Percentiles rank a stretch among this genome's conserved stretches.
phyloP scores from a whole-genome alignment of 2,113 vertebrate genomes.

The Python bivittatus region DNA sequence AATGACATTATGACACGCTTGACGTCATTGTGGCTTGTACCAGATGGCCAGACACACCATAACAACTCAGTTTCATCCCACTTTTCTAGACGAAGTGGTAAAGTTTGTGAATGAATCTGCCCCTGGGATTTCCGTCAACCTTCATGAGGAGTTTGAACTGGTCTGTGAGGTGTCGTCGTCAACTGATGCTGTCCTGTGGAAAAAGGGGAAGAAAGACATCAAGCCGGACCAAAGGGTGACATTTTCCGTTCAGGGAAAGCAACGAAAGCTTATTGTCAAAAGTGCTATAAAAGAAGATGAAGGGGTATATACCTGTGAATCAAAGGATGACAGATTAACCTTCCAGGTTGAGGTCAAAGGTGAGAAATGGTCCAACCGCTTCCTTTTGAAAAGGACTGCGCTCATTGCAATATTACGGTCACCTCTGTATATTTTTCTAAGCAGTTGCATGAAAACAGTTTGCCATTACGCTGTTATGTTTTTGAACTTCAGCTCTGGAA shows the following conservation, averaged over 20 bases:
- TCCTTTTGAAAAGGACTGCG: not conserved
- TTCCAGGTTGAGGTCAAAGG: constrained; percentile 69
- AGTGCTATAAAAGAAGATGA: constrained; percentile 53
- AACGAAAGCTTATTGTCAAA: constrained; percentile 57
- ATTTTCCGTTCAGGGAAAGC: constrained; percentile 45
- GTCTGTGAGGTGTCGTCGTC: constrained; percentile 80
- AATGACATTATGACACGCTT: not conserved
- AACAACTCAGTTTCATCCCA: not conserved
- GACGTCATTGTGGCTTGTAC: not conserved
- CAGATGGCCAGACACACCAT: not conserved
- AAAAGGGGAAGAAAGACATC: constrained; percentile 70
- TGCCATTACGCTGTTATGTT: not conserved
- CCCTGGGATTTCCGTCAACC: constrained; percentile 62
- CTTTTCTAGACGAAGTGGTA: constrained; percentile 52
- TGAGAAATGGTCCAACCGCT: constrained; percentile 13
- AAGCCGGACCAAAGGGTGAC: constrained; percentile 63
- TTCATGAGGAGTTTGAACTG: constrained; percentile 81
- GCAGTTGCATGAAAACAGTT: not conserved
- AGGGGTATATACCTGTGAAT: constrained; percentile 65
- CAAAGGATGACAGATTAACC: constrained; percentile 29
- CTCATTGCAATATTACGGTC: not conserved
- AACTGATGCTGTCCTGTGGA: constrained; percentile 74
- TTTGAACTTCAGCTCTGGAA: not conserved
- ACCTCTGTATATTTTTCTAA: not conserved
- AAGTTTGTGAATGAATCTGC: constrained; percentile 58